Base-by-base conservation (phyloP, 1,140 invertebrate species). In the Drosophila pseudoananassae region DNA sequence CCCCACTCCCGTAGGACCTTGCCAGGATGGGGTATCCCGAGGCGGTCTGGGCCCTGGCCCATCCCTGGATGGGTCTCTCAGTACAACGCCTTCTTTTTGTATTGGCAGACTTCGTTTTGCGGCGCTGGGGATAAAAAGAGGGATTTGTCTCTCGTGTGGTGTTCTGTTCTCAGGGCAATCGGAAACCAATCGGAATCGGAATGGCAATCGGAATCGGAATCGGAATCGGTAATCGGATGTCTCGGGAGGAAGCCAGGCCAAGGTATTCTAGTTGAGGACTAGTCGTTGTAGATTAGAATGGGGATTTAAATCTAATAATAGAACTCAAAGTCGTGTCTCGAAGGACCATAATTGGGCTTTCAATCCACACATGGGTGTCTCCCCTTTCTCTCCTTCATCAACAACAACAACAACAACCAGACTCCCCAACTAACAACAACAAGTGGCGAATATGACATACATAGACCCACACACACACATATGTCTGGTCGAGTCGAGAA, bases 21-120 rank as follows among this genome's bases (percentile, higher is more conserved):
- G 50, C 58, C 25, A 27, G 25, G 25, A 27, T 5, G 5, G 50
- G 57, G 53, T 36, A 68, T 68, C 47, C 63, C 63, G 45, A 45
- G 27, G 27, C 38, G 46, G 52, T 51, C 57, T 60, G 47, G 12
- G 25, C 40, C 20, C 20, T 20, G 20, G 20, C 4, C 4, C 10
- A 38, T 38, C 10, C 7, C 5, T 14, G 40, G 47, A 10, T 10
- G n/a, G 40, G 46, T 25, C 65, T 68, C 68, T 71, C 69, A 61
- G 68, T 73, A 73, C 68, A 73, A 63, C 70, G 53, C 53, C 72
- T 75, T 66, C 60, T 72, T 71, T 61, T 60, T 72, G 49, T 72
- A 69, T 69, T 69, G 65, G 65, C 65, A 69, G 65, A 69, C 65
- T 69, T 69, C 61, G 61, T 40, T 63, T 61, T 63, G 63, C 63